phyloP scores from a whole-genome alignment of 2,888 invertebrate species.

The Phyto melanocephala region DNA sequence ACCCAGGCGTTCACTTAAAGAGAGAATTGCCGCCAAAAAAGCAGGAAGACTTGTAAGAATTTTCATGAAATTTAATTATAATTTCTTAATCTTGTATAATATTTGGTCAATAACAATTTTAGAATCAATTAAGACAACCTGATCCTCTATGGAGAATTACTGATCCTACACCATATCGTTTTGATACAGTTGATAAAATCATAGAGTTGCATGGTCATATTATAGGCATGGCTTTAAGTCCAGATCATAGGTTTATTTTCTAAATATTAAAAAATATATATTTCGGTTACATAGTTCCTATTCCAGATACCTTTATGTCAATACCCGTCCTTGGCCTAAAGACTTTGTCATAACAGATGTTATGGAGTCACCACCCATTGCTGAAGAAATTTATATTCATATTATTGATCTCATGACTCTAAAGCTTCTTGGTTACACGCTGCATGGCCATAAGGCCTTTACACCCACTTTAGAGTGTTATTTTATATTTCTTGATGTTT shows the following conservation, averaged over 20 bases:
- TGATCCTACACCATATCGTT: slow-evolving; percentile 84
- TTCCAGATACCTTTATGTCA: slow-evolving; percentile 87
- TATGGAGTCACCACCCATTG: slow-evolving; percentile 89
- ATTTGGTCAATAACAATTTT: too few relatives aligned
- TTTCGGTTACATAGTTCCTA: not conserved
- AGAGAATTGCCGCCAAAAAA: slow-evolving; percentile 82
- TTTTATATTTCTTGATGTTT: slow-evolving; percentile 91
- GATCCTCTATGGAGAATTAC: slow-evolving; percentile 85
- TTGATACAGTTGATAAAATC: slow-evolving; percentile 87
- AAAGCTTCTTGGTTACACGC: slow-evolving; percentile 87
- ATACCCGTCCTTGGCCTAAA: slow-evolving; percentile 90
- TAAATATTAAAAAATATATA: not conserved
- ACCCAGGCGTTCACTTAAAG: slow-evolving; percentile 84
- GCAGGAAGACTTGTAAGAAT: slow-evolving; percentile 75
- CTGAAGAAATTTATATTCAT: slow-evolving; percentile 92
- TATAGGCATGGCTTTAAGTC: slow-evolving; percentile 91
- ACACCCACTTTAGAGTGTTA: slow-evolving; percentile 92
- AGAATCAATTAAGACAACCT: too few relatives aligned
- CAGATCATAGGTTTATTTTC: slow-evolving; percentile 83
- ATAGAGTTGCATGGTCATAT: slow-evolving; percentile 92
- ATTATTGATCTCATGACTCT: slow-evolving; percentile 89
- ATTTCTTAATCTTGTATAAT: too few relatives aligned
- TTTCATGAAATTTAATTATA: too few relatives aligned
- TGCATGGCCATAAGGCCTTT: slow-evolving; percentile 88
- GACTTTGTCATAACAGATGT: slow-evolving; percentile 87